A percentile compares a stretch with the other conserved stretches of the same genome.
Evolutionary conservation across 1,140 invertebrate genomes (phyloP).

Genomic region (Samia ricini): DNA sequence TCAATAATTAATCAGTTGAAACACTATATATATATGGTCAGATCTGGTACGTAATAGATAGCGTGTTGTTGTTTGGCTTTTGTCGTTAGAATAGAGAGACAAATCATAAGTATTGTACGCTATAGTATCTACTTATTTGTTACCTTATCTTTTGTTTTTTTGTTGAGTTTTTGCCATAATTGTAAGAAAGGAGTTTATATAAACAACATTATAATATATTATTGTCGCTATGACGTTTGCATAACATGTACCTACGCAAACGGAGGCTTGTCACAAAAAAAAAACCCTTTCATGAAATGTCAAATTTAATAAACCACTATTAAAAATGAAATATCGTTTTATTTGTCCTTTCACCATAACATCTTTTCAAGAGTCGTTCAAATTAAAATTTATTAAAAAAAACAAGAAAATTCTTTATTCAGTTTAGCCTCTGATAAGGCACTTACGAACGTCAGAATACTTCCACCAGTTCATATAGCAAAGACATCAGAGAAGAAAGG

Average conservation of each 20-base stretch:
- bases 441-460: too few relatives aligned
- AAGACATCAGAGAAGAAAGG: too few relatives aligned
- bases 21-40: neutral
- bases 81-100: slow-evolving; percentile 68
- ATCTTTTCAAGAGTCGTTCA: too few relatives aligned
- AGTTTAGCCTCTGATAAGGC: too few relatives aligned
- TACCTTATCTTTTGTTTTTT: slow-evolving; percentile 70
- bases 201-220: slow-evolving; percentile 34
- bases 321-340: slow-evolving; percentile 26
- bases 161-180: slow-evolving; percentile 72
- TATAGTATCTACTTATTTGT: slow-evolving; percentile 72
- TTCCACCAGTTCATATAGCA: too few relatives aligned
- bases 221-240: slow-evolving; percentile 69
- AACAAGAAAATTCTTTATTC: too few relatives aligned
- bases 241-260: slow-evolving; percentile 60
- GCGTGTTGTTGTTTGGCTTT: slow-evolving; percentile 60
- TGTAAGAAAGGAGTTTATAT: slow-evolving; percentile 66
- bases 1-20: neutral
- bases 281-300: slow-evolving; percentile 72
- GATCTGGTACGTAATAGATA: slow-evolving; percentile 19
- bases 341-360: slow-evolving; percentile 22
- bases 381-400: too few relatives aligned
- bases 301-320: slow-evolving; percentile 75
- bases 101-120: slow-evolving; percentile 56
- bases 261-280: slow-evolving; percentile 73